Evolutionary conservation across 1,140 invertebrate genomes (phyloP).

Genomic region (Chymomyza costata): DNA sequence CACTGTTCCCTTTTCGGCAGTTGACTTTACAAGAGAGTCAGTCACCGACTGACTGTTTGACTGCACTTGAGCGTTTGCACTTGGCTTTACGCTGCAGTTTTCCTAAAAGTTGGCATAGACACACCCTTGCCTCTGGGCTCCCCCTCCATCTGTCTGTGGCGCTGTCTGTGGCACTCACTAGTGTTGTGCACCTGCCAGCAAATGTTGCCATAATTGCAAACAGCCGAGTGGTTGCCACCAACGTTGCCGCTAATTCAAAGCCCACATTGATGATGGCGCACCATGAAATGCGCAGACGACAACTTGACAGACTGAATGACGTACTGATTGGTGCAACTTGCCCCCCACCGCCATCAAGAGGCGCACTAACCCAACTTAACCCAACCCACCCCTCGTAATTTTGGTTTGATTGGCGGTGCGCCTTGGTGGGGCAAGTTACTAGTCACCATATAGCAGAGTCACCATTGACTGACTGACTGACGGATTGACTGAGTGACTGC

Average conservation of each 20-base stretch:
- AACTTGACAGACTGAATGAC: constrained; percentile 55
- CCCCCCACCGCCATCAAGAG: no score
- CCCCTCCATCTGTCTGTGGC: constrained; percentile 21
- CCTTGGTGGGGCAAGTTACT: no score
- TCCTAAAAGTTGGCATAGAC: background rate
- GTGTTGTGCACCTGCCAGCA: constrained; percentile 24
- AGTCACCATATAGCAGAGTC: no score
- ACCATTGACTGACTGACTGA: constrained; percentile 33
- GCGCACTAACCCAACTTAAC: no score
- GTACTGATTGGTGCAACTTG: constrained; percentile 34
- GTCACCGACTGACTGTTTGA: background rate
- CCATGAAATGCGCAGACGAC: constrained; percentile 37
- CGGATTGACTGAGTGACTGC: constrained; percentile 12
- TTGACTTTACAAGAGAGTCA: no score
- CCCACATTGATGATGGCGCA: background rate
- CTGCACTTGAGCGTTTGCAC: background rate
- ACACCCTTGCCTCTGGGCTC: background rate
- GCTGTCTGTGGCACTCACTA: constrained; percentile 15
- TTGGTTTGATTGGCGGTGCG: no score
- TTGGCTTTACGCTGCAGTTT: background rate
- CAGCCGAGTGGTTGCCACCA: background rate
- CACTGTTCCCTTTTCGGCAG: no score
- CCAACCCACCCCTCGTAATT: no score
- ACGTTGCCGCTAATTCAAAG: constrained; percentile 56
- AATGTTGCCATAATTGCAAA: background rate